Base-by-base conservation (phyloP, 2,888 invertebrate genomes). In the Rugalucina vietnamica region DNA sequence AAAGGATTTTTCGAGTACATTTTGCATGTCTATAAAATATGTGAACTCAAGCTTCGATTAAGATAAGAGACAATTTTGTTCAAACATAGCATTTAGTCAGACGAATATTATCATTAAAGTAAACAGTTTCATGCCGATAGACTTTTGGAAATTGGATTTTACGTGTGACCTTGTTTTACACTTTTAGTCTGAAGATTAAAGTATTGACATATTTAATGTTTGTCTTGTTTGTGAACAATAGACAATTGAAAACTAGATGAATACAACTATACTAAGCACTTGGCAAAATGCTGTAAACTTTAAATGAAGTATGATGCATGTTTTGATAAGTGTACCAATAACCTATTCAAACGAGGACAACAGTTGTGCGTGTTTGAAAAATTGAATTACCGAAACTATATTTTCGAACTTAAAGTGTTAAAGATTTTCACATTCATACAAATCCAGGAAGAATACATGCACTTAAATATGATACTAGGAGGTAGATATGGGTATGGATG, bases 81-180 rank as follows among this genome's bases (percentile, higher is more conserved):
- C 65, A 65, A 65, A 65, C 29, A 57, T 12, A 29, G 12, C 24
- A n/a, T 34, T 34, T 29, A 34, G 21, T 29, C n/a, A 32, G 65
- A 65, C 34, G 65, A 65, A 12, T 8, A 3, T 65, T 34, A 65
- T 65, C 65, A 10, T 5, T 18, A 65, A 65, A 34, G 65, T 34
- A 65, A 65, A 65, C 21, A 65, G 32, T 34, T 65, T 34, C 34
- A 32, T 65, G 29, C 32, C 65, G 65, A 65, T 65, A 65, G 5
- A 65, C 8, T 34, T 65, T 65, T 65, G 18, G 34, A 65, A 65
- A 65, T 65, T 65, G 65, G 65, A 65, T 65, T 65, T 65, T 43
- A 43, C 65, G 21, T 18, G 65, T 65, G 65, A 65, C 65, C 65
- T 18, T 14, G 4, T 1, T 1, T 65, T 4, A 34, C 65, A 34